Base-by-base conservation (phyloP, 1,140 invertebrate species). In the Zaprionus africanus region DNA sequence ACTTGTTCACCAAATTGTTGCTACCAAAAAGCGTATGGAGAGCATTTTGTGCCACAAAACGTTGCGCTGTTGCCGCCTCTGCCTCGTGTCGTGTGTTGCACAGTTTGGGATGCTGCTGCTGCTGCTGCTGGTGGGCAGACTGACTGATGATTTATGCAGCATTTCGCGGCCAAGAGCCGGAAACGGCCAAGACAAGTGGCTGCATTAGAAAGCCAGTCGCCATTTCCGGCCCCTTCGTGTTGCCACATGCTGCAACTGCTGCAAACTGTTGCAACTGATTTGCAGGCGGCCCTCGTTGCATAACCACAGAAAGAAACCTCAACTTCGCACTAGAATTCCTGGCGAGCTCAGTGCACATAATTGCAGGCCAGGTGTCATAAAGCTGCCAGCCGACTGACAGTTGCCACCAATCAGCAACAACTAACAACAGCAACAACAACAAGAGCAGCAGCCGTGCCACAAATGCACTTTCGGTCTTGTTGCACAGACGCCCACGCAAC, bases 31-130 rank as follows among this genome's bases (percentile, higher is more conserved):
- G 78, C 81, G 72, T 81, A 81, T 76, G 81, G 73, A 67, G 64
- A 84, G 68, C 81, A 84, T 78, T 84, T 84, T 84, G 81, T 84
- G 81, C 61, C 82, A 84, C 81, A 84, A 84, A 84, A 85, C 81
- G 81, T 83, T 83, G n/a, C 19, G 46, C 17, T 22, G 2, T 49
- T n/a, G 19, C 46, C 12, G 34, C 13, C 34, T 36, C 12, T 12
- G 15, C 77, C 63, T 43, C 66, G n/a, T 76, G 62, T 72, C 24
- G 68, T 43, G 28, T 43, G 38, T 4, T 53, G 41, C 17, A 2
- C 31, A 22, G 34, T 28, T 58, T 70, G 49, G 56, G 76, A 69
- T 61, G 60, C 43, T 58, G 66, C 31, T 28, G 66, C 9, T 43
- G 57, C 22, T 68, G 28, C 4, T 38, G 36, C 6, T 46, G 46